Base-by-base conservation (phyloP, 2,888 invertebrate genomes). In the Shargacucullia verbasci region DNA sequence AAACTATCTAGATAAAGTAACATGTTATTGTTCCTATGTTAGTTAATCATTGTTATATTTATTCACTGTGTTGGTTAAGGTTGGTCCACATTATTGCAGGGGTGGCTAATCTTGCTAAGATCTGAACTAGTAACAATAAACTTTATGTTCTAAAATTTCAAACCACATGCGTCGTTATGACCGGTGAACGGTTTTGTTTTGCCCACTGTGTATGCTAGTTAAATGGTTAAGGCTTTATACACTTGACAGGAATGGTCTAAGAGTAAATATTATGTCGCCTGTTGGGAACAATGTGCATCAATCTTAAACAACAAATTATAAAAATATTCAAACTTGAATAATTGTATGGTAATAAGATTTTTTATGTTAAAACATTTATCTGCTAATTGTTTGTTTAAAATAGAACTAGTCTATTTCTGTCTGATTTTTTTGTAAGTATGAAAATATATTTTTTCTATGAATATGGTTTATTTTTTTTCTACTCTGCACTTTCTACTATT, bases 381-480 rank as follows among this genome's bases (percentile, higher is more conserved):
- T 61, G 58, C 49, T 67, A 64, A 64, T 64, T 55, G 34, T 61
- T 62, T 63, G 64, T 73, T 54, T 65, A 65, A 43, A 55, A 44
- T 70, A 66, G 59, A 52, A 57, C 78, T 80, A 79, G 80, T 79
- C 79, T 76, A 53, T 45, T 48, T 59, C 55, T 75, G 76, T 78
- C 78, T 79, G 76, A 74, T 75, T 67, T 73, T 65, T 61, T 37
- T 63, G 43, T 71, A 76, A 67, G 35, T 41, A 57, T 45, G 47
- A 59, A 73, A 77, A 74, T 76, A 75, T 76, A 74, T 76, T 65
- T 76, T 74, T 73, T 78, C 69, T 63, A 69, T 72, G 64, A 76
- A 70, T 57, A 63, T 43, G 40, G 45, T 53, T 68, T 58, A 10
- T 52, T 54, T 70, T 54, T 70, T 70, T 61, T 50, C 33, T 52